Evolutionary conservation across 2,113 vertebrate genomes (phyloP), one percentile per base, ranked within the genome.

Genomic region (Stigmatopora argus): DNA sequence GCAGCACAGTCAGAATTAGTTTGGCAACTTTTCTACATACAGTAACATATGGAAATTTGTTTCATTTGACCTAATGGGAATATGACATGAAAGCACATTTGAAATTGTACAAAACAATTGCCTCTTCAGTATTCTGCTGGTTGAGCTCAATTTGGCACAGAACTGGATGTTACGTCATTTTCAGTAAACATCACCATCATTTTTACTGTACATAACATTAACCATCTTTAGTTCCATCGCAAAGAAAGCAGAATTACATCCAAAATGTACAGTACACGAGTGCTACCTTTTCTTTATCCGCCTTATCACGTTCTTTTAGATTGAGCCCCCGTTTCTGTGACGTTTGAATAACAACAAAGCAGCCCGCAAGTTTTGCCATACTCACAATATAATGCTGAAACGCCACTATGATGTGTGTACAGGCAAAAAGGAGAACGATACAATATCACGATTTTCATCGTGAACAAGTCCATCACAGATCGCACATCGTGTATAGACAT

Each of bases 51-150:
- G 71, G 62, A 64, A 17, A 34, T 67, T 21, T 58, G 13, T 19
- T 61, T 61, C 14, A 21, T 45, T 9, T 35, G 17, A 45, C 56
- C 51, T 15, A 55, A 63, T 56, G 67, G 48, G 55, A 38, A 47
- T 60, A 46, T 56, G 1, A 73, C 48, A 65, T 26, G 5, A 70
- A 76, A 78, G 23, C n/a, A 70, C 65, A 62, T 58, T 38, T 58
- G 31, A 60, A 72, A 56, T 87, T 85, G 14, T 73, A 90, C 88
- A 90, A 91, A 92, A 91, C 45, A 83, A 17, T 88, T 90, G 89
- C 81, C 72, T 83, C 65, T 66, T 75, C 31, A 2, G 59, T 7
- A 67, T 66, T 48, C 74, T 80, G 81, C 83, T 85, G 78, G 82
- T 83, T 70, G 45, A 77, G 70, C 67, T 79, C 56, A 64, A n/a